Percentiles rank a stretch among this genome's conserved stretches.
Evolutionary conservation across 2,797 vertebrate genomes (phyloP).

Genomic region (Hoplostethus atlanticus): DNA sequence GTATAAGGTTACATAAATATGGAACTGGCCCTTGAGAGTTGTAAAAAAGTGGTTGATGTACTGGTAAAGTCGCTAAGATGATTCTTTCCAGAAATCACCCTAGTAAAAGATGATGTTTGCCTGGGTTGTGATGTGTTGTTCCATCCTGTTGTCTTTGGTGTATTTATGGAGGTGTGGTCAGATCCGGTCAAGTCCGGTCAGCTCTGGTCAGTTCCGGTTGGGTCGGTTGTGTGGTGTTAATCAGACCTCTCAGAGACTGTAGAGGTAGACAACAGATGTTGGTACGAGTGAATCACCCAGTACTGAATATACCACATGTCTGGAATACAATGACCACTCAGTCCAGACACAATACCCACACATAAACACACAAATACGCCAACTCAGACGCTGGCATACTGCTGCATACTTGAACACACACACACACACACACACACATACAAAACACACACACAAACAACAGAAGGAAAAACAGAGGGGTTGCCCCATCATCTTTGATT

Average conservation of each 20-base stretch:
- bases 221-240: slow-evolving; percentile 71
- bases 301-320: slow-evolving; percentile 77
- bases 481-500: slow-evolving; percentile 74
- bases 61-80: slow-evolving; percentile 18
- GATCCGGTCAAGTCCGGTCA: slow-evolving; percentile 48
- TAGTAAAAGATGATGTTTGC: slow-evolving; percentile 27
- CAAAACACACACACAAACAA: slow-evolving; percentile 49
- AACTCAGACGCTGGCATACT: slow-evolving; percentile 66
- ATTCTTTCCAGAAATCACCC: slow-evolving; percentile 39
- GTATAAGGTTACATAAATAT: too few relatives aligned
- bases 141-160: slow-evolving; percentile 41
- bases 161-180: slow-evolving; percentile 67
- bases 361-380: slow-evolving; percentile 75
- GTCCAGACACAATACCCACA: slow-evolving; percentile 80
- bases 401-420: slow-evolving; percentile 40
- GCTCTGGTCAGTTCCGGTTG: slow-evolving; percentile 54
- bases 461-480: slow-evolving; percentile 71
- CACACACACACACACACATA: background rate
- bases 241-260: slow-evolving; percentile 70
- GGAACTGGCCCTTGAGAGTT: too few relatives aligned
- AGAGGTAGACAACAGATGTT: slow-evolving; percentile 78
- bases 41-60: too few relatives aligned
- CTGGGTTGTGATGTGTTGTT: slow-evolving; percentile 25
- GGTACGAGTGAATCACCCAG: slow-evolving; percentile 81
- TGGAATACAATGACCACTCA: slow-evolving; percentile 79